These are phyloP conservation scores for Chironomus tentans DNA, from an alignment of 2,888 invertebrate genomes.

Conservation along the genomic window DNA sequence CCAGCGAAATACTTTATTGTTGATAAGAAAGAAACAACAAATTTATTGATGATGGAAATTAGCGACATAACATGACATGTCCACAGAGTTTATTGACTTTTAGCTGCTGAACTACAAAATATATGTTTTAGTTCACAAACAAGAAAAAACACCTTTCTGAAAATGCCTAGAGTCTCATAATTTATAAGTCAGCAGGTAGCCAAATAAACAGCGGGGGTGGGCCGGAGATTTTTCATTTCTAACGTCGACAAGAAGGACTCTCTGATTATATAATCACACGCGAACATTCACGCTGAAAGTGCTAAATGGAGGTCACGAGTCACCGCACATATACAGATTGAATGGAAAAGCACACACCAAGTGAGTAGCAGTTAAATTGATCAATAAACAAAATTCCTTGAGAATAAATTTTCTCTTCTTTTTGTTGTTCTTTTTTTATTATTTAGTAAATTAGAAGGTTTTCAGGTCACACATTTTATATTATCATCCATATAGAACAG, in stretches of 20 bases:
- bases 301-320: constrained; percentile 13
- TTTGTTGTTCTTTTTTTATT: neutral
- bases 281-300: neutral
- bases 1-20: too few relatives aligned
- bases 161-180: neutral
- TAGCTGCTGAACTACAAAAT: neutral
- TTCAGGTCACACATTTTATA: neutral
- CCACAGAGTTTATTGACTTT: neutral
- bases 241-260: neutral
- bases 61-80: neutral
- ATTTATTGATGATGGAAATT: neutral
- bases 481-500: neutral
- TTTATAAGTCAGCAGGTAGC: neutral
- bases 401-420: neutral
- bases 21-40: neutral
- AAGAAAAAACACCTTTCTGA: too few relatives aligned
- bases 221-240: neutral
- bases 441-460: neutral
- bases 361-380: neutral
- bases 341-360: neutral
- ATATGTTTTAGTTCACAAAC: neutral
- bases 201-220: neutral
- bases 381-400: neutral
- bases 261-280: constrained; percentile 3
- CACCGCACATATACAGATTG: neutral